Evolutionary conservation across 1,140 invertebrate genomes (phyloP), one percentile per base, ranked within the genome.

Genomic region (Coptotermes formosanus): DNA sequence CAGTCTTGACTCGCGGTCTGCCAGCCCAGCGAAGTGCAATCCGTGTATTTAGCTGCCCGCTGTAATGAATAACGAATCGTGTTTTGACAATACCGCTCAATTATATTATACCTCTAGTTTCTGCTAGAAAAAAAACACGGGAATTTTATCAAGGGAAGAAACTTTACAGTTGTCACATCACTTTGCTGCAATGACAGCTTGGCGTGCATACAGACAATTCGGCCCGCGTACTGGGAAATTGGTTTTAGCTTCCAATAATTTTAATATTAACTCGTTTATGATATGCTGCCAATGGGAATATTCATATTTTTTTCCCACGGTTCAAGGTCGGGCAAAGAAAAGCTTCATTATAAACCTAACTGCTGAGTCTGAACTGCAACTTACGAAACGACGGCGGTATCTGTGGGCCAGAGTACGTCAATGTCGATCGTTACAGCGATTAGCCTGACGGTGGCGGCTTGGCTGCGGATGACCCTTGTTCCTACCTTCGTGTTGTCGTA

Each of bases 51-150:
- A 75, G 64, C 64, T 75, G 64, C 25, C 64, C 64, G 64, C 25
- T 75, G 64, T 75, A 75, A 75, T 75, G 64, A 75, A 75, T 75
- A 75, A 75, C 64, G 64, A 30, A 75, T 75, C 64, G 14, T 75
- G 64, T 75, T 75, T n/a, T 75, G 64, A 75, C 64, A 75, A 75
- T 75, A 75, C 64, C 64, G 7, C 64, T 75, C 64, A 75, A 75
- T 75, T 75, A 75, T 30, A 30, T 75, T 75, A 75, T 25, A 75
- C 25, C 64, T 25, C 64, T 7, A n/a, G 25, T 75, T 75, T 14
- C 52, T 55, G 14, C 64, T 12, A 75, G 25, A 75, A 75, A 75
- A 75, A 75, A 75, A 75, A 75, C 30, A 25, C n/a, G 11, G 64
- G 64, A 75, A 25, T 75, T 75, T 21, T 25, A n/a, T 19, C 25